Percentiles rank a stretch among this genome's conserved stretches.
These are phyloP conservation scores for Lophochroa leadbeateri DNA, from an alignment of 2,113 vertebrate species.

Conservation along the genomic window DNA sequence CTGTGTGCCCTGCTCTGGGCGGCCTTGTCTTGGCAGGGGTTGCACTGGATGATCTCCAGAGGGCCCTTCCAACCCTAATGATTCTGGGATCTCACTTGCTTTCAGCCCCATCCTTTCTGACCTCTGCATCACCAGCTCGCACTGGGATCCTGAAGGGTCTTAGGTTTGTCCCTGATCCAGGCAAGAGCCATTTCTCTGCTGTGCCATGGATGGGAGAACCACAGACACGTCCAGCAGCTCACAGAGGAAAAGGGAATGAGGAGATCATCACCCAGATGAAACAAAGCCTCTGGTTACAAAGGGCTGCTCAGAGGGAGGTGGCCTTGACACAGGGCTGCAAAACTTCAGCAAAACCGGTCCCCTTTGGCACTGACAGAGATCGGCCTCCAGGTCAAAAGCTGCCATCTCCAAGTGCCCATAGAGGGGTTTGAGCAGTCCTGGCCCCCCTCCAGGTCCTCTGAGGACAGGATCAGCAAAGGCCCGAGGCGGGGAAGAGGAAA, in stretches of 20 bases:
- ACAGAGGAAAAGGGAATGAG: rapidly evolving
- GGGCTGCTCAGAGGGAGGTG: neutral
- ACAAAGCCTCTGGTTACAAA: neutral
- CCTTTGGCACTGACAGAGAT: neutral
- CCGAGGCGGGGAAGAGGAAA: rapidly evolving
- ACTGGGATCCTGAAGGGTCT: neutral
- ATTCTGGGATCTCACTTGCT: neutral
- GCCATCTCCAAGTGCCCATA: neutral
- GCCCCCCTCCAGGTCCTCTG: neutral
- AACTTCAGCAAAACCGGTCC: neutral
- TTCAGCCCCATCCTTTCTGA: neutral
- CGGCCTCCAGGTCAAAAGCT: neutral
- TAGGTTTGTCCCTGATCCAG: neutral
- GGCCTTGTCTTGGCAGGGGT: neutral
- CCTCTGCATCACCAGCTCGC: rapidly evolving
- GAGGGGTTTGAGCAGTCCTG: neutral
- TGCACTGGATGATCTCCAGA: neutral
- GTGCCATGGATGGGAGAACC: rapidly evolving
- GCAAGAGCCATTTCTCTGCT: neutral
- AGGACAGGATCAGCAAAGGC: rapidly evolving
- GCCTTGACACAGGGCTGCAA: neutral
- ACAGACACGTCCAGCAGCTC: neutral
- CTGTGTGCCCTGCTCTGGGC: neutral
- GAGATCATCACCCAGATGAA: rapidly evolving
- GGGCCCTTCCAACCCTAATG: neutral